These are phyloP conservation scores for Sinonovacula constricta DNA, from an alignment of 1,140 invertebrate genomes.

Conservation along the genomic window DNA sequence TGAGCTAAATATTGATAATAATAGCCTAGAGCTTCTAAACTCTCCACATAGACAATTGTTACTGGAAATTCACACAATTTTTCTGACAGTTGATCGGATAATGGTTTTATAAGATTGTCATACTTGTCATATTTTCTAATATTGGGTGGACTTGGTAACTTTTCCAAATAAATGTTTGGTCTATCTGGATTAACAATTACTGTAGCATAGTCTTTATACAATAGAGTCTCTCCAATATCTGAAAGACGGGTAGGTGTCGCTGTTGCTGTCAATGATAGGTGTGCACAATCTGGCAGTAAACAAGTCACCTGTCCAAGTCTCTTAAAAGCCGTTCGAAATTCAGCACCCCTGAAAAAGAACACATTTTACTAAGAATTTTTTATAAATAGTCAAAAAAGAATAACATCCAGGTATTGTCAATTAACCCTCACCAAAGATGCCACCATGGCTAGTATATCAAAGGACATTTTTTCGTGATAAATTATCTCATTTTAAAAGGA, in stretches of 20 bases:
- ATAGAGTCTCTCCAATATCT: slow-evolving; percentile 9
- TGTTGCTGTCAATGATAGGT: slow-evolving; percentile 52
- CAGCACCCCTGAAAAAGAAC: slow-evolving; percentile 55
- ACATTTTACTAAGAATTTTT: too few relatives aligned
- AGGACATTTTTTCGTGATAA: too few relatives aligned
- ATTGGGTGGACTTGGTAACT: slow-evolving; percentile 30
- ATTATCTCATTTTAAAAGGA: too few relatives aligned
- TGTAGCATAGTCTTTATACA: slow-evolving; percentile 3
- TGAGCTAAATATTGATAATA: slow-evolving; percentile 44
- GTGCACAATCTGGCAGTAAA: slow-evolving; percentile 29
- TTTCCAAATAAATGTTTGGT: slow-evolving; percentile 35
- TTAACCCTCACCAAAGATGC: too few relatives aligned
- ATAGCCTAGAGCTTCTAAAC: too few relatives aligned
- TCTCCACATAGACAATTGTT: slow-evolving; percentile 53
- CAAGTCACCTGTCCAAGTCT: slow-evolving; percentile 46
- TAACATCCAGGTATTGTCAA: too few relatives aligned
- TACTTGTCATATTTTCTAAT: slow-evolving; percentile 50
- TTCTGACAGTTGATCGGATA: slow-evolving; percentile 16
- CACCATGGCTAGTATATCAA: too few relatives aligned
- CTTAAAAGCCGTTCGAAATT: slow-evolving; percentile 45
- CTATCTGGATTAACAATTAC: slow-evolving; percentile 24
- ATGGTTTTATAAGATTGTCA: slow-evolving; percentile 26
- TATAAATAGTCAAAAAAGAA: too few relatives aligned
- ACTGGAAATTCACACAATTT: slow-evolving; percentile 33
- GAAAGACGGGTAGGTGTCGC: slow-evolving; percentile 18